Conservation (phyloP, 2,888 invertebrate species). For the Dryadula phaetusa region DNA sequence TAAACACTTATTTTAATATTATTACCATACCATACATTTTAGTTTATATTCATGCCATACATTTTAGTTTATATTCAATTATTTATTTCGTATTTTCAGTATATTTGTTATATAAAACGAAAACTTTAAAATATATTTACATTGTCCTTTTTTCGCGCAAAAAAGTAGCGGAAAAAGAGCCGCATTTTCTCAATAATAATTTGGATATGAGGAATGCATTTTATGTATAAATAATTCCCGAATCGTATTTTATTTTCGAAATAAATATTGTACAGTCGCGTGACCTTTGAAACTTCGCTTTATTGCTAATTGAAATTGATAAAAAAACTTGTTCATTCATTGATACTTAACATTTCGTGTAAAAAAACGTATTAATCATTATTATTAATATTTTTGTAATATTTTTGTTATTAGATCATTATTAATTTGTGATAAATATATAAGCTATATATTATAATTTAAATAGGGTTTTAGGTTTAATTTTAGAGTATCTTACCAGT, state of each 20-base stretch:
- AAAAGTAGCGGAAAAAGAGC: not conserved
- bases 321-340: constrained; percentile 27
- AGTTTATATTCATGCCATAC: too few species aligned
- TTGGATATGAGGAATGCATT: too few species aligned
- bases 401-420: constrained; percentile 9
- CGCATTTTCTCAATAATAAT: too few species aligned
- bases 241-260: not conserved
- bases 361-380: constrained; percentile 3
- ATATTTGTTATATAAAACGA: too few species aligned
- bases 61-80: too few species aligned
- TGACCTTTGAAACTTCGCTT: constrained; percentile 24
- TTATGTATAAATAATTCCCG: not conserved
- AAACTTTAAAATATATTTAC: too few species aligned
- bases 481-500: constrained; percentile 63
- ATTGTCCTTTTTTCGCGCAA: not conserved
- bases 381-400: not conserved
- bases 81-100: too few species aligned
- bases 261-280: constrained; percentile 4
- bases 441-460: not conserved
- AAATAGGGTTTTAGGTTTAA: not conserved
- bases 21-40: too few species aligned
- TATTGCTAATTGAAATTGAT: constrained; percentile 24
- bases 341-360: constrained; percentile 3
- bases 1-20: too few species aligned
- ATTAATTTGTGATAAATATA: not conserved